phyloP scores from a whole-genome alignment of 2,113 vertebrate genomes.

The Rhizomys pruinosus region DNA sequence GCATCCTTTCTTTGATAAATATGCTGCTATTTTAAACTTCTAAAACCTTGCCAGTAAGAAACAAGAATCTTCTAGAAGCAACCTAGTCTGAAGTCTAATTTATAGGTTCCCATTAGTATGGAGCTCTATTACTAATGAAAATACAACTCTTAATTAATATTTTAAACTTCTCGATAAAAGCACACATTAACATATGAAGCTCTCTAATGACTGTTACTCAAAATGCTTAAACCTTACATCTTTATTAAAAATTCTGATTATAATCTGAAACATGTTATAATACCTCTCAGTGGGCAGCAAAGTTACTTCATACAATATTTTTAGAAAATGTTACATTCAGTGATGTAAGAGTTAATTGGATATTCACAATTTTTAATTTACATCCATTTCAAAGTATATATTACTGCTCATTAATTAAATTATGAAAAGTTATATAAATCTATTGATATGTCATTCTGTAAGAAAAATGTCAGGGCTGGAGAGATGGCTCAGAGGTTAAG shows the following conservation, averaged over 20 bases:
- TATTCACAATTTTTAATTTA: neutral
- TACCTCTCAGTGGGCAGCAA: neutral
- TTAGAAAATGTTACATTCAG: neutral
- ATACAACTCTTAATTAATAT: neutral
- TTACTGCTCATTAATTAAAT: constrained; percentile 26
- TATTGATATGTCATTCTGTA: neutral
- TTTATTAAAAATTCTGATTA: constrained; percentile 51
- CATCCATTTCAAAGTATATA: neutral
- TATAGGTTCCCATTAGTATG: neutral
- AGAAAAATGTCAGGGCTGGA: neutral
- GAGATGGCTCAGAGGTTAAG: too few relatives aligned
- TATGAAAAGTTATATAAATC: neutral
- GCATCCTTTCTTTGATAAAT: neutral
- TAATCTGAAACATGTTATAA: neutral
- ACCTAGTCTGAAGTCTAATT: neutral
- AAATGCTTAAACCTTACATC: neutral
- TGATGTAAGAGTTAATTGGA: neutral
- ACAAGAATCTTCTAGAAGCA: neutral
- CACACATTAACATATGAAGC: constrained; percentile 7
- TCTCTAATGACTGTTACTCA: neutral
- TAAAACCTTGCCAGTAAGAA: neutral
- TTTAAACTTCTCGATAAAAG: constrained; percentile 26
- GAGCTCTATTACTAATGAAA: neutral
- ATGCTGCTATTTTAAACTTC: neutral
- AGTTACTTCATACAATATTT: neutral